Evolutionary conservation across 2,113 vertebrate species (phyloP), one percentile per base, ranked within the genome.

Genomic region (Struthio camelus): DNA sequence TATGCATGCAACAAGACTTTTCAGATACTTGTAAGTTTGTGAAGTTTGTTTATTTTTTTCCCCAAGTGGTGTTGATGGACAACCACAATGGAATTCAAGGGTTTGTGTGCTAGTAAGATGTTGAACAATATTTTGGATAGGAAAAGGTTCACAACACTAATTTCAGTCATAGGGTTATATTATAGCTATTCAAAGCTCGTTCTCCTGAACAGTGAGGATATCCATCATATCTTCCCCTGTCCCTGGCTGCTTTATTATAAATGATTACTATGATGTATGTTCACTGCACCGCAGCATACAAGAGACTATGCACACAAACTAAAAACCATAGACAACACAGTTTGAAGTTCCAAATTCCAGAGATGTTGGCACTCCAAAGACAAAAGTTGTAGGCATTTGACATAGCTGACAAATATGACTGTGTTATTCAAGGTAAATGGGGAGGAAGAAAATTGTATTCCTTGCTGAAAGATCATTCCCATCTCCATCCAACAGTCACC

Each of bases 11-110:
- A 40, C 46, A 85, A 73, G 34, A 36, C 27, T 92, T 94, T 64
- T 72, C 90, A 93, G 77, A 77, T 38, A 58, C 51, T 77, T 80
- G 59, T 44, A 95, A 75, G 64, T 69, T 80, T 82, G 77, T 53
- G 61, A 36, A 64, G 44, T 53, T 53, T 53, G 23, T 53, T 20
- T 24, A 28, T 0, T 7, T 51, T 79, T 69, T 32, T 12, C 30
- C 34, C 48, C 42, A 86, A 79, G 79, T 25, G 22, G 34, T 11
- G 40, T 82, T 95, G 73, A 91, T 87, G 64, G 61, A 73, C 95
- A 93, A 91, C 50, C 58, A 87, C 85, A 42, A 53, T 66, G 84
- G 87, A 93, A 85, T 88, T 94, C 71, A 77, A 87, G 42, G 48
- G 17, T n/a, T 81, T 85, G 23, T 73, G 54, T 92, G 69, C 69